Base-by-base conservation (phyloP, 2,797 vertebrate species). In the Cryptoblepharus egeriae region DNA sequence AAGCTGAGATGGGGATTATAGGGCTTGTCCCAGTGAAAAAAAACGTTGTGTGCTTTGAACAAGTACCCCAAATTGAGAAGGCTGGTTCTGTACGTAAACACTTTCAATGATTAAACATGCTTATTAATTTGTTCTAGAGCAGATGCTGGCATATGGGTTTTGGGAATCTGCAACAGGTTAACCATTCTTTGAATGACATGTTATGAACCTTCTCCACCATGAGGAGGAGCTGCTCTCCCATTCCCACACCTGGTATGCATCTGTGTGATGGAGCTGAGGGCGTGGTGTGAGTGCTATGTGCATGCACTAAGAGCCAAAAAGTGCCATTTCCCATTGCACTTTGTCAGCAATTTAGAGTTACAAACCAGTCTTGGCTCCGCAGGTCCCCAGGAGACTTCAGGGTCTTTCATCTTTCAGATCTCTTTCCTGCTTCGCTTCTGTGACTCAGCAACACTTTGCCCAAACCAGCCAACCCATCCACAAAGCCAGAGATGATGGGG, bases 401-500 rank as follows among this genome's bases (percentile, higher is more conserved):
- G 73, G 30, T n/a, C 37, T 76, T 75, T 76, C 64, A 70, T 69
- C 63, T 75, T 42, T 37, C 52, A 10, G 8, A 76, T 45, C 52
- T 60, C 65, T 52, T 52, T 32, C 55, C 81, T 77, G 1, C 26
- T 82, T 83, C 22, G 61, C 82, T 78, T 57, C 68, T 83, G 75
- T 61, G 58, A 65, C 26, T 72, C 67, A 64, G 64, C 30, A 11
- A 9, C 32, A 28, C 28, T 64, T 77, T 57, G 68, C 39, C 20
- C 32, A 65, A 83, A 39, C 60, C 49, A 83, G 69, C 60, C 61
- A 65, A 57, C 49, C 42, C 26, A 5, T 64, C 70, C 16, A 8
- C 60, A 20, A 6, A 64, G 72, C 80, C 55, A 63, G 55, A 64
- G 67, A 42, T 39, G 61, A 26, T 7, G 32, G 57, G 58, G 7